Conservation (phyloP, 2,113 vertebrate genomes). For the Eptesicus fuscus region DNA sequence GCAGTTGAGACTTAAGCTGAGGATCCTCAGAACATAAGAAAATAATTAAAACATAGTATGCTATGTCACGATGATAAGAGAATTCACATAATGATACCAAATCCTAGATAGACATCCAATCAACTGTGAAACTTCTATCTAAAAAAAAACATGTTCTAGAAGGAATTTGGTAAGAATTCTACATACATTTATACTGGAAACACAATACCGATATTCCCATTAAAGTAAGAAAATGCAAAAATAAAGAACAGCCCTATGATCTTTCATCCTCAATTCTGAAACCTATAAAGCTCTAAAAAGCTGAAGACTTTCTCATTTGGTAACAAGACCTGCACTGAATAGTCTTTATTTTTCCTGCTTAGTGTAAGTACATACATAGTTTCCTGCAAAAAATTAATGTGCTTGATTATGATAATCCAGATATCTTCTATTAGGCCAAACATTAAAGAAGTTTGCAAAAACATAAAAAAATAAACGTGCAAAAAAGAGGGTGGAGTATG, state of each 20-base stretch:
- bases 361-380: not conserved
- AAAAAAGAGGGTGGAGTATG: not conserved
- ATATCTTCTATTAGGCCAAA: not conserved
- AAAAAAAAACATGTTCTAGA: not conserved
- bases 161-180: constrained; percentile 9
- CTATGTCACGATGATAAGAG: not conserved
- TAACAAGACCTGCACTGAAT: not conserved
- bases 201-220: not conserved
- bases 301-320: constrained; percentile 12
- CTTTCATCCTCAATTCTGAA: not conserved
- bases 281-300: not conserved
- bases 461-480: not conserved
- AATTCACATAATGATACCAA: not conserved
- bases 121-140: not conserved
- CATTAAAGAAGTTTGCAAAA: not conserved
- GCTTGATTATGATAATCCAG: not conserved
- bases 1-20: not conserved
- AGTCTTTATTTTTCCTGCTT: not conserved
- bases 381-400: not conserved
- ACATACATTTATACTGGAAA: not conserved
- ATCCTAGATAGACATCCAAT: not conserved
- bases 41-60: not conserved
- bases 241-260: not conserved
- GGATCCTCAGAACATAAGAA: not conserved
- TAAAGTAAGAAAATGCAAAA: not conserved